A percentile compares a stretch with the other conserved stretches of the same genome.
These are phyloP conservation scores for Capitella teleta DNA, from an alignment of 1,140 invertebrate species.

Conservation along the genomic window DNA sequence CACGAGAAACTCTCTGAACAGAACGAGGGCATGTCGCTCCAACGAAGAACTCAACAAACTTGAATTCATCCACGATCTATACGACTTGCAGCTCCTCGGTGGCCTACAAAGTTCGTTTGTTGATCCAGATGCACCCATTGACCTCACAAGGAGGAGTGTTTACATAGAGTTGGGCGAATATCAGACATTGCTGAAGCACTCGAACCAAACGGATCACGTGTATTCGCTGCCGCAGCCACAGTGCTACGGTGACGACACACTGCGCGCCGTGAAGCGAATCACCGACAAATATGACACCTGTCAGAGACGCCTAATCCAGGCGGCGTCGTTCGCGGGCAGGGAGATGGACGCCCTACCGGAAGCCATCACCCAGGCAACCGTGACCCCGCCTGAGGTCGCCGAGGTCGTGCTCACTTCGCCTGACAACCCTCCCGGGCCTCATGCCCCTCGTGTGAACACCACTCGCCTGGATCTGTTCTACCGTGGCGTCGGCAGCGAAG, in stretches of 20 bases:
- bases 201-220: too few species aligned
- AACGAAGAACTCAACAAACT: too few species aligned
- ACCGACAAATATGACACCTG: slow-evolving; percentile 11
- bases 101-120: too few species aligned
- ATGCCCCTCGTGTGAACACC: neutral
- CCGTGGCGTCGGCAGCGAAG: neutral
- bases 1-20: too few species aligned
- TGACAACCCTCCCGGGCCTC: neutral
- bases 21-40: too few species aligned
- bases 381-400: neutral
- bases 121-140: too few species aligned
- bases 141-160: too few species aligned
- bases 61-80: too few species aligned
- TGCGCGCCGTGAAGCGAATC: slow-evolving; percentile 8
- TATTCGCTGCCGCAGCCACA: slow-evolving; percentile 7
- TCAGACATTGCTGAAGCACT: too few species aligned
- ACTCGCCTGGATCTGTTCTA: slow-evolving; percentile 8
- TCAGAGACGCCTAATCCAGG: slow-evolving; percentile 5
- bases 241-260: slow-evolving; percentile 9
- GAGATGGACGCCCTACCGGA: neutral
- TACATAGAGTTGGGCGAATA: too few species aligned
- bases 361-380: neutral
- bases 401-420: neutral
- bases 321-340: slow-evolving; percentile 4
- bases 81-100: too few species aligned